Percentiles rank a stretch among this genome's conserved stretches.
Evolutionary conservation across 2,113 vertebrate species (phyloP).

Genomic region (Gorsachius goisagi): DNA sequence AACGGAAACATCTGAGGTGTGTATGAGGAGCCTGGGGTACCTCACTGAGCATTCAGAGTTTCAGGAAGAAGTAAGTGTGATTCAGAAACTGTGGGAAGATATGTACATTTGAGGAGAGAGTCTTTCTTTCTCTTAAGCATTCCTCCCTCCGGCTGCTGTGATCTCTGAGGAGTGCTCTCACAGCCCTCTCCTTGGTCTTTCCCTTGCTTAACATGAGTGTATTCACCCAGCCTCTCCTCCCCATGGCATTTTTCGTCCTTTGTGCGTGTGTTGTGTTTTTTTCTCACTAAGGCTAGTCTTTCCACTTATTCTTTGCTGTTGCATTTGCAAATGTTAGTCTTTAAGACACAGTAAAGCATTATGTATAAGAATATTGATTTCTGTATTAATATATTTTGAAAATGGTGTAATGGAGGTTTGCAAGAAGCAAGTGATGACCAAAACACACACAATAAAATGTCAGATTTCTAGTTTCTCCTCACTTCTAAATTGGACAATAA

Average conservation of each 20-base stretch:
- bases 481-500: not conserved
- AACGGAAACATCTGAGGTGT: not conserved
- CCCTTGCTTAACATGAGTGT: not conserved
- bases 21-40: not conserved
- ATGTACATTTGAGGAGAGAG: not conserved
- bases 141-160: not conserved
- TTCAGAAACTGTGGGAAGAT: not conserved
- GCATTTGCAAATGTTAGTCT: not conserved
- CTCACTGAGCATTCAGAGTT: not conserved
- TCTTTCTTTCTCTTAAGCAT: not conserved
- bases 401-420: not conserved
- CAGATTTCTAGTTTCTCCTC: not conserved
- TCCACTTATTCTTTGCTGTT: not conserved
- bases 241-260: not conserved
- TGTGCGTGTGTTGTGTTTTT: not conserved
- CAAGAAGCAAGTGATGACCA: not conserved
- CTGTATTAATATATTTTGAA: not conserved
- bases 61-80: not conserved
- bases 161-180: not conserved
- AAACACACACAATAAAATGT: not conserved
- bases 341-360: not conserved
- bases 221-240: not conserved
- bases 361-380: not conserved
- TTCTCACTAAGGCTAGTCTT: not conserved
- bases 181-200: not conserved